Evolutionary conservation across 2,113 vertebrate species (phyloP).

Genomic region (Alexandromys fortis): DNA sequence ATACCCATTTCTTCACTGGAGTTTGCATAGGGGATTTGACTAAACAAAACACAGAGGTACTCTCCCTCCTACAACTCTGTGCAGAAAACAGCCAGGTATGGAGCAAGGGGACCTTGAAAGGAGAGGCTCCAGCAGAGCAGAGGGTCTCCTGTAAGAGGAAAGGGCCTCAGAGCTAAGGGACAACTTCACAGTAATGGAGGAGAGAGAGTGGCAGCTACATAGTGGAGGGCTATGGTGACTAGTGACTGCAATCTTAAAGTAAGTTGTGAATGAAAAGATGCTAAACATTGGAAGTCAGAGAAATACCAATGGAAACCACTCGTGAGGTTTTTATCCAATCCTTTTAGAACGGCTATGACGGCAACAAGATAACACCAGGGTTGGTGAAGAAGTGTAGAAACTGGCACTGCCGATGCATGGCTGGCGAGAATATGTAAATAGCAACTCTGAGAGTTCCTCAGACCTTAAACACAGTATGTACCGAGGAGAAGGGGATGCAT

Average conservation of each 20-base stretch:
- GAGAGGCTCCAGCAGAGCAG: neutral
- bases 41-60: neutral
- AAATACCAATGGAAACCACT: neutral
- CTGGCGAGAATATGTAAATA: neutral
- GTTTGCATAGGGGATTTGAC: neutral
- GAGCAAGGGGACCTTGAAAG: neutral
- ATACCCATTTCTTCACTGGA: neutral
- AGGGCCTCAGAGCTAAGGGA: neutral
- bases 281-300: neutral
- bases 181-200: fast-evolving
- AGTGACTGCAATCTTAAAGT: neutral
- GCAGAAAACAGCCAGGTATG: neutral
- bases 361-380: neutral
- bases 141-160: neutral
- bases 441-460: neutral
- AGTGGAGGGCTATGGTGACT: neutral
- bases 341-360: neutral
- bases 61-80: neutral
- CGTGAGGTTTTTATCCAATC: neutral
- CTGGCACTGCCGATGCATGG: neutral
- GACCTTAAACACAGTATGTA: neutral
- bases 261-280: neutral
- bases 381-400: neutral
- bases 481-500: neutral
- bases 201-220: neutral